Evolutionary conservation across 2,113 vertebrate species (phyloP).

Genomic region (Lucifuga dentata): DNA sequence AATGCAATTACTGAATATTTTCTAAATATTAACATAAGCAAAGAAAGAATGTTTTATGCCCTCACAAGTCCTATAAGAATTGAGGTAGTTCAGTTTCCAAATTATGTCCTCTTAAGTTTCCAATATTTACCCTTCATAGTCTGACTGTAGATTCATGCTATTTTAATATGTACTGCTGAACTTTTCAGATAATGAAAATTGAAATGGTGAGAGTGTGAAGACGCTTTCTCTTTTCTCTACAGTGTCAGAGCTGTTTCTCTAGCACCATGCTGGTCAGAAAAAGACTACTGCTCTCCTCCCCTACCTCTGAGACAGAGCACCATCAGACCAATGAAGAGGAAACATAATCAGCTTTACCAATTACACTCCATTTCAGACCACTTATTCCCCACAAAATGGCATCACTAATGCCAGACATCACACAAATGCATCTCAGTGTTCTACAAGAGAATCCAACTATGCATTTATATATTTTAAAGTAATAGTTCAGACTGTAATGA

Average conservation of each 20-base stretch:
- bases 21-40: conserved; percentile 22
- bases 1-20: conserved; percentile 21
- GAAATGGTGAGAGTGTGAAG: not conserved
- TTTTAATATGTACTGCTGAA: not conserved
- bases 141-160: not conserved
- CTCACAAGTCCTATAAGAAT: not conserved
- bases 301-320: conserved; percentile 53
- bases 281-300: conserved; percentile 17
- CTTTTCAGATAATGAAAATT: not conserved
- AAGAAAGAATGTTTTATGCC: conserved; percentile 18
- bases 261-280: conserved; percentile 14
- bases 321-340: conserved; percentile 59
- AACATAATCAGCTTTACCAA: conserved; percentile 79
- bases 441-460: conserved; percentile 50
- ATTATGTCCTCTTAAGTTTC: conserved; percentile 9
- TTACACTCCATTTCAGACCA: conserved; percentile 79
- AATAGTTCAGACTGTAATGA: conserved; percentile 61
- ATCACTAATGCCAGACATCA: conserved; percentile 70
- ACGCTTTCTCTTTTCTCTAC: not conserved
- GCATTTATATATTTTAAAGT: conserved; percentile 68
- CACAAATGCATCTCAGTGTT: conserved; percentile 71
- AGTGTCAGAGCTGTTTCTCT: conserved; percentile 13
- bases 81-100: not conserved
- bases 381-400: conserved; percentile 76
- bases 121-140: not conserved